A percentile compares a stretch with the other conserved stretches of the same genome.
These are phyloP conservation scores for Pelvicachromis taeniatus DNA, from an alignment of 2,113 vertebrate species.

Conservation along the genomic window DNA sequence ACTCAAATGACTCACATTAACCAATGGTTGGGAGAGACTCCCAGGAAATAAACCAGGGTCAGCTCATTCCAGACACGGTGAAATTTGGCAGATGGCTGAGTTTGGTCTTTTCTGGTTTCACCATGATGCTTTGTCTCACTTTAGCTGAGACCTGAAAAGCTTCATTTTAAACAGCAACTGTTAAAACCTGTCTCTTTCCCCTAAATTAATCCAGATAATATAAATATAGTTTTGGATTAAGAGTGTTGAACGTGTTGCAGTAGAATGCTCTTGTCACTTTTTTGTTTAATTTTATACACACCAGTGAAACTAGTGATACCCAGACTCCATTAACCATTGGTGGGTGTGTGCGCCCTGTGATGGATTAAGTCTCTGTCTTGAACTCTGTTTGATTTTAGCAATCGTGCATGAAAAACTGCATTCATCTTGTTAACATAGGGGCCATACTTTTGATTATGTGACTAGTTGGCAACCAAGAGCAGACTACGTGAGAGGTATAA, in stretches of 20 bases:
- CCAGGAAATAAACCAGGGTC: not conserved
- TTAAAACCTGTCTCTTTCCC: not conserved
- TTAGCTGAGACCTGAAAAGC: not conserved
- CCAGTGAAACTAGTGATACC: not conserved
- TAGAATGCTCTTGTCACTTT: not conserved
- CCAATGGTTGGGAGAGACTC: not conserved
- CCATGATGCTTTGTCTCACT: not conserved
- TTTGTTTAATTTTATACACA: not conserved
- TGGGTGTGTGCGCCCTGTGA: not conserved
- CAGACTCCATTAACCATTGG: not conserved
- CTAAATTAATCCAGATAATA: not conserved
- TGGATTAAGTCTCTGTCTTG: not conserved
- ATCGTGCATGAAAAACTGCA: not conserved
- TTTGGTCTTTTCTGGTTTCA: not conserved
- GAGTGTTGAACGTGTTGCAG: not conserved
- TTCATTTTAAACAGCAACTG: not conserved
- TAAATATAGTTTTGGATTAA: not conserved
- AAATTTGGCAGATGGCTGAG: not conserved
- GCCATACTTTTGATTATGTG: slow-evolving; percentile 2
- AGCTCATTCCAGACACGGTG: not conserved
- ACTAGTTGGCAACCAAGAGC: not conserved
- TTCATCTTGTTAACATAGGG: not conserved
- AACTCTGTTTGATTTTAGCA: not conserved
- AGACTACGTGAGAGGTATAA: not conserved
- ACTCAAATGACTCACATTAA: not conserved